Percentiles rank a stretch among this genome's conserved stretches.
Conservation (phyloP, 2,888 invertebrate genomes). For the Chloroclysta siterata region DNA sequence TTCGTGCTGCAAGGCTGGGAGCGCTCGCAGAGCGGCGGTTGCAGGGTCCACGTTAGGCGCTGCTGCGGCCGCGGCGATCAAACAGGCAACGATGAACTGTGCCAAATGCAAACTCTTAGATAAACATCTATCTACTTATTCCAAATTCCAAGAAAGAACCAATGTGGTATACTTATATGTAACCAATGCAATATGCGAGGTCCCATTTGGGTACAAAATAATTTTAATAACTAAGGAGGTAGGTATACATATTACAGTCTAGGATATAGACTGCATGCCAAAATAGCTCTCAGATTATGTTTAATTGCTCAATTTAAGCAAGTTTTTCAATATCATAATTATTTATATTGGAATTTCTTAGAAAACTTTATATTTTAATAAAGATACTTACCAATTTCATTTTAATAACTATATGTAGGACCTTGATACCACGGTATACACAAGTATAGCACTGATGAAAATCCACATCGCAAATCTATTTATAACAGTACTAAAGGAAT, state of each 20-base stretch:
- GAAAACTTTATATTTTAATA: too few species aligned
- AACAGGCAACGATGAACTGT: constrained; percentile 50
- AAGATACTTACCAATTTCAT: constrained; percentile 56
- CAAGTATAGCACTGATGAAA: constrained; percentile 23
- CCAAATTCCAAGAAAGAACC: too few species aligned
- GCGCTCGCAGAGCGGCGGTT: constrained; percentile 42
- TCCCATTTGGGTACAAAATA: too few species aligned
- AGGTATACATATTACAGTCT: too few species aligned
- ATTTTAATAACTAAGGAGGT: too few species aligned
- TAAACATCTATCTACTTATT: background rate
- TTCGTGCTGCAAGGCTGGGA: constrained; percentile 57
- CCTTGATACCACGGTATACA: background rate
- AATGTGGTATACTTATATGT: too few species aligned
- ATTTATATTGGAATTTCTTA: too few species aligned
- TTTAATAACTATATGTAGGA: constrained; percentile 26
- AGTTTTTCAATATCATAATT: background rate
- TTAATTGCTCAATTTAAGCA: too few species aligned
- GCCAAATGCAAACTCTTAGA: background rate
- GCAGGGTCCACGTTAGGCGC: constrained; percentile 45
- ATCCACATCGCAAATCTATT: constrained; percentile 12
- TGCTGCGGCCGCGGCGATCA: constrained; percentile 40
- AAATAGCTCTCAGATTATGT: too few species aligned
- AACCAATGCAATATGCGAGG: too few species aligned
- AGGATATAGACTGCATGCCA: too few species aligned
- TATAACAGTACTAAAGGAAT: constrained; percentile 21